Conservation (phyloP, 2,113 vertebrate genomes). For the Pelecanoides urinatrix region DNA sequence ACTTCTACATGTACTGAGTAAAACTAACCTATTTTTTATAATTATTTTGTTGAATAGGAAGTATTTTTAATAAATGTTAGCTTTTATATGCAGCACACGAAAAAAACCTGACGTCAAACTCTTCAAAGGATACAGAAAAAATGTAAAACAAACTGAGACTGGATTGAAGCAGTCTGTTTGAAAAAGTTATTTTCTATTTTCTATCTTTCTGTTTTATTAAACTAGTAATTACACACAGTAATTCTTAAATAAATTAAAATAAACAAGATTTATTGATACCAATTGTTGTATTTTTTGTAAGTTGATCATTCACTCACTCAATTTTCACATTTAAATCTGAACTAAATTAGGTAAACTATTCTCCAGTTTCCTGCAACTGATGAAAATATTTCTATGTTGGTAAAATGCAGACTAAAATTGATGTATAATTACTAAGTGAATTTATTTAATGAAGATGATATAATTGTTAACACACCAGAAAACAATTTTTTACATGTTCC, state of each 20-base stretch:
- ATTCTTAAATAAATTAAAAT: neutral
- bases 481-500: neutral
- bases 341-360: neutral
- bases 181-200: neutral
- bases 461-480: neutral
- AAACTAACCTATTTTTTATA: neutral
- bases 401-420: neutral
- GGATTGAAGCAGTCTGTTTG: neutral
- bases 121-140: neutral
- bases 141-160: neutral
- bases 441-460: neutral
- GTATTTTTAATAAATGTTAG: neutral
- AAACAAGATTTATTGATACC: neutral
- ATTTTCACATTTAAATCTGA: neutral
- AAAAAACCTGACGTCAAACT: neutral
- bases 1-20: neutral
- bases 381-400: neutral
- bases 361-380: neutral
- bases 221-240: too few relatives aligned
- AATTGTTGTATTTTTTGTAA: neutral
- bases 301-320: neutral
- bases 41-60: neutral
- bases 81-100: neutral
- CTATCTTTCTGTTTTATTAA: neutral
- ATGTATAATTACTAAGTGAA: neutral